Base-by-base conservation (phyloP, 2,113 vertebrate species). In the Donacobius atricapilla region DNA sequence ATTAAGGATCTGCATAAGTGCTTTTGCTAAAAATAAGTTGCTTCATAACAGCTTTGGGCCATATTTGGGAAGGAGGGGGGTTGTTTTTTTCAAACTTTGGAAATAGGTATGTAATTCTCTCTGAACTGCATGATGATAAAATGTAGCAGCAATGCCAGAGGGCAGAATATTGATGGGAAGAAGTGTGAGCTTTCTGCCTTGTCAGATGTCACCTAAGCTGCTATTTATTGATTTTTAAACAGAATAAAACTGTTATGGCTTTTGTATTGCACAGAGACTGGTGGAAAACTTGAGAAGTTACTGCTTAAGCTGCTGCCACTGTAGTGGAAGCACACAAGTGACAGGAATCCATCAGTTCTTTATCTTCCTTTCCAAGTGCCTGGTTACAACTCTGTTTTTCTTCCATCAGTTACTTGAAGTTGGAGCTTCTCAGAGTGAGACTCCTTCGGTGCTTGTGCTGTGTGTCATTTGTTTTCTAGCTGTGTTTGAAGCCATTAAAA, bases 11-110 rank as follows among this genome's bases (percentile, higher is more conserved):
- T 93, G 57, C 89, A 61, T 89, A 95, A 95, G 83, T 92, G 91
- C 45, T 87, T 87, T 89, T 95, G 75, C 94, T 96, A 94, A 94
- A 97, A 96, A 95, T 93, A 94, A 82, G 91, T 96, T 85, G 58
- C 86, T 96, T 94, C 81, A 21, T 85, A 88, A 79, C 75, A 95
- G 94, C 92, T 90, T 94, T 90, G 88, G 90, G 85, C 92, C 63
- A n/a, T 93, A 65, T 69, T 79, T 93, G 54, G n/a, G 75, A 61
- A 82, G 73, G 60, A 87, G 53, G 47, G 47, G 50, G 16, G 11
- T 77, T 66, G 5, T 40, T 90, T 87, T 81, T 87, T 66, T 44
- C 24, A 30, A 27, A 85, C 61, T 94, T 95, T 48, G 61, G 37
- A 60, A 82, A 57, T 30, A 91, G 77, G 31, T 86, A 8, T 68